Percentiles rank a stretch among this genome's conserved stretches.
These are phyloP conservation scores for Melanotaenia nigrans DNA, from an alignment of 2,797 vertebrate genomes.

Conservation along the genomic window DNA sequence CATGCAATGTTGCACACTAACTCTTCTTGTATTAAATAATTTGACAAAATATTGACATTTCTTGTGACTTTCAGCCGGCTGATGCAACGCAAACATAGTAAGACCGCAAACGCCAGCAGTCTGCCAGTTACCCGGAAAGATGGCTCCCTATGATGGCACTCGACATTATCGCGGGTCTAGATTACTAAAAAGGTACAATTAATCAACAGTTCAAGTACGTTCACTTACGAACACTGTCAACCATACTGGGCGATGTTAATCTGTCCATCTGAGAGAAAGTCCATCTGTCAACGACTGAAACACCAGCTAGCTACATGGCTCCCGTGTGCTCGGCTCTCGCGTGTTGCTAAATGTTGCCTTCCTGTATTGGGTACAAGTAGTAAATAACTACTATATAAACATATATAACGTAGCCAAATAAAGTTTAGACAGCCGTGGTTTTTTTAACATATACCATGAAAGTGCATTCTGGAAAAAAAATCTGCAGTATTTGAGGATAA, in stretches of 20 bases:
- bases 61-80: not conserved
- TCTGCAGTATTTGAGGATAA: fast-evolving
- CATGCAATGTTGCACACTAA: too few relatives aligned
- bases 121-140: not conserved
- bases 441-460: not conserved
- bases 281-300: not conserved
- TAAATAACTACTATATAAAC: not conserved
- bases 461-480: fast-evolving
- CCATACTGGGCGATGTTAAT: not conserved
- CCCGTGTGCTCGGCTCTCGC: conserved; percentile 1
- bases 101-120: not conserved
- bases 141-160: not conserved
- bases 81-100: conserved; percentile 18
- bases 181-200: not conserved
- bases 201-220: not conserved
- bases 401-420: too few relatives aligned
- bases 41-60: not conserved
- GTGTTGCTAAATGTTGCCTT: conserved; percentile 49
- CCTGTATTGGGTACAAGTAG: not conserved
- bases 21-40: not conserved
- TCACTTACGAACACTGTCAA: not conserved
- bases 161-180: not conserved
- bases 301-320: conserved; percentile 58
- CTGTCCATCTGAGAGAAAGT: not conserved
- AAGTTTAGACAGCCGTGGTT: not conserved